These are phyloP conservation scores for Sclerurus mexicanus DNA, from an alignment of 2,113 vertebrate genomes.

Conservation along the genomic window DNA sequence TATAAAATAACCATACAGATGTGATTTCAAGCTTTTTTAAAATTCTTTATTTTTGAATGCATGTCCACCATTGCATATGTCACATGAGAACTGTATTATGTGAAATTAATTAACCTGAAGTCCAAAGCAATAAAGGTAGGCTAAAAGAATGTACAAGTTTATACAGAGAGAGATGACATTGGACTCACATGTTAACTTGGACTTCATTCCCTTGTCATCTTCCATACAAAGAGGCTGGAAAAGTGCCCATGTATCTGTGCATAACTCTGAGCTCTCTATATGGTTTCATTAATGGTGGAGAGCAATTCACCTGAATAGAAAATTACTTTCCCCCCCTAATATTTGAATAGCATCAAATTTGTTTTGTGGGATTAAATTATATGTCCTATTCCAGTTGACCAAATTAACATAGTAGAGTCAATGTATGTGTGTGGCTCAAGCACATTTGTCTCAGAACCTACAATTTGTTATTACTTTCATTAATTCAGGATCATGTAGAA, in stretches of 20 bases:
- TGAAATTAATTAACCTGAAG: not conserved
- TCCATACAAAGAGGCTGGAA: not conserved
- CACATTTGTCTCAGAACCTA: not conserved
- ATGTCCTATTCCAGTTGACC: not conserved
- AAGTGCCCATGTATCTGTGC: not conserved
- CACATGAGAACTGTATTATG: not conserved
- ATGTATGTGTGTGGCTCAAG: not conserved
- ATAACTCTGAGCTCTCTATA: not conserved
- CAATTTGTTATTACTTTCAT: not conserved
- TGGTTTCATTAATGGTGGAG: not conserved
- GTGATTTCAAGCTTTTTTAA: not conserved
- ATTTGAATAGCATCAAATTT: not conserved
- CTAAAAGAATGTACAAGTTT: not conserved
- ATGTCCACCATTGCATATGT: not conserved
- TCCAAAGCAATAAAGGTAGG: not conserved
- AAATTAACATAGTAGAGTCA: not conserved
- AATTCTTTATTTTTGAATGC: not conserved
- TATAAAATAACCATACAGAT: not conserved
- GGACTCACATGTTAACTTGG: rapidly evolving
- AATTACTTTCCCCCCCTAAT: not conserved
- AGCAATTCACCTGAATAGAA: not conserved
- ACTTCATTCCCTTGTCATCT: not conserved
- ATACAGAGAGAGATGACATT: not conserved
- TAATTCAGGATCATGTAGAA: not conserved
- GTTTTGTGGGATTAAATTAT: not conserved